phyloP scores from a whole-genome alignment of 2,888 invertebrate species.

The Lasioglossum zephyrum region DNA sequence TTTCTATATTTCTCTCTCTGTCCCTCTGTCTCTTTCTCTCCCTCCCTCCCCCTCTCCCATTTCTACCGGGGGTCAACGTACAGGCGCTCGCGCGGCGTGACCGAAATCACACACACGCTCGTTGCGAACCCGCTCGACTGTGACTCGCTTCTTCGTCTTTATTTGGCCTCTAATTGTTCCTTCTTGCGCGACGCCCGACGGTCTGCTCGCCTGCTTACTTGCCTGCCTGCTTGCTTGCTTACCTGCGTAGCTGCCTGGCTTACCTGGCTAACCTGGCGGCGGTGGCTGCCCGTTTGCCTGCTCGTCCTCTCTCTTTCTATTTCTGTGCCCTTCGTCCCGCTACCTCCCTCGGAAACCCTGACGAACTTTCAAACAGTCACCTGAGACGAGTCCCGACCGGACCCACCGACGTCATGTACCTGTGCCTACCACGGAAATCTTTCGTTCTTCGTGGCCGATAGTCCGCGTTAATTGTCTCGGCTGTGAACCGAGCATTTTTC shows the following conservation, averaged over 20 bases:
- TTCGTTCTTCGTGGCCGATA: neutral
- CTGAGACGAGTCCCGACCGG: conserved; percentile 37
- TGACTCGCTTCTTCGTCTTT: conserved; percentile 77
- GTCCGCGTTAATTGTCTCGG: neutral
- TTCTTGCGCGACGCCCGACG: conserved; percentile 69
- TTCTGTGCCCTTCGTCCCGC: neutral
- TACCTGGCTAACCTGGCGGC: neutral
- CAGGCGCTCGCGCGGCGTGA: conserved; percentile 82
- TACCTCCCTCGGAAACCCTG: conserved; percentile 9
- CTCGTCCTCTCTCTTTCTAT: neutral
- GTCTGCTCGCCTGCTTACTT: conserved; percentile 54
- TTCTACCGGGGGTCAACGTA: conserved; percentile 81
- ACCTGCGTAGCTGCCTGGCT: neutral
- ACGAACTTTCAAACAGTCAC: conserved; percentile 59
- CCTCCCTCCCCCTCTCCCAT: conserved; percentile 59
- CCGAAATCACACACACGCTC: conserved; percentile 83
- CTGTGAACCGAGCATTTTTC: neutral
- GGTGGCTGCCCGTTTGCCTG: conserved; percentile 1
- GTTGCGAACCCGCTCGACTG: conserved; percentile 81
- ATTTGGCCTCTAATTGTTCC: conserved; percentile 80
- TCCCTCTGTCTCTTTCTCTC: conserved; percentile 53
- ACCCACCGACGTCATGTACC: conserved; percentile 19
- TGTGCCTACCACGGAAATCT: conserved; percentile 33
- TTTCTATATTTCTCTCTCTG: conserved; percentile 41
- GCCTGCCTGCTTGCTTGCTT: neutral